phyloP scores from a whole-genome alignment of 2,888 invertebrate species.

The Protodeltote pygarga region DNA sequence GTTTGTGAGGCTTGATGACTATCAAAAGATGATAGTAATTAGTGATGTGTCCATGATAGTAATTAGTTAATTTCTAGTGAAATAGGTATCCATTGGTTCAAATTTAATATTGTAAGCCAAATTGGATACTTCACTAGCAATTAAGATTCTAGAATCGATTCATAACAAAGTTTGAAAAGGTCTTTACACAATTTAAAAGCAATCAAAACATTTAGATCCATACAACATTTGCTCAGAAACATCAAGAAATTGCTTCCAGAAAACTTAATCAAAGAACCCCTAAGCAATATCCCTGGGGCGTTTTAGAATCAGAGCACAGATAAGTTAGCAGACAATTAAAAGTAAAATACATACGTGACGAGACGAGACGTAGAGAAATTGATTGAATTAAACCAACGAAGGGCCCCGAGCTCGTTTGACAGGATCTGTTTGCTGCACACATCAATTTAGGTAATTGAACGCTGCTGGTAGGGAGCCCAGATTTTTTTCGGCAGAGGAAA shows the following conservation, averaged over 20 bases:
- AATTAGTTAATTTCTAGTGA: too few species aligned
- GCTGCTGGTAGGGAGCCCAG: slow-evolving; percentile 46
- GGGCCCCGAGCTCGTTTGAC: slow-evolving; percentile 68
- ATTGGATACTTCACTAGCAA: slow-evolving; percentile 3
- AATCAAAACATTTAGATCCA: slow-evolving; percentile 7
- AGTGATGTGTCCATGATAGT: too few species aligned
- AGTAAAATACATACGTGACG: slow-evolving; percentile 42
- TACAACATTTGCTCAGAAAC: slow-evolving; percentile 1
- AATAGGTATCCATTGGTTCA: too few species aligned
- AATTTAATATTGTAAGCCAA: too few species aligned
- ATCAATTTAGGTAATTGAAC: slow-evolving; percentile 83
- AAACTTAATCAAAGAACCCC: slow-evolving; percentile 23
- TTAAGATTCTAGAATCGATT: background rate
- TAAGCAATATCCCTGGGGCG: slow-evolving; percentile 20
- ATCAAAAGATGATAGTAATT: background rate
- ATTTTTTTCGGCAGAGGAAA: slow-evolving; percentile 37
- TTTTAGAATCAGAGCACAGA: slow-evolving; percentile 30
- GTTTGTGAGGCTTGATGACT: slow-evolving; percentile 9
- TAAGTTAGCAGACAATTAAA: slow-evolving; percentile 43
- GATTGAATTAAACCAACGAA: slow-evolving; percentile 76
- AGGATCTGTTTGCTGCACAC: slow-evolving; percentile 80
- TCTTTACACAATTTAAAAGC: slow-evolving; percentile 1
- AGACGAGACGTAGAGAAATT: slow-evolving; percentile 56
- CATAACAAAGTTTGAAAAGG: background rate
- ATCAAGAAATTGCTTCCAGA: slow-evolving; percentile 19